Percentiles rank a stretch among this genome's conserved stretches.
Evolutionary conservation across 2,888 invertebrate genomes (phyloP).

Genomic region (Drosophila demipolita): DNA sequence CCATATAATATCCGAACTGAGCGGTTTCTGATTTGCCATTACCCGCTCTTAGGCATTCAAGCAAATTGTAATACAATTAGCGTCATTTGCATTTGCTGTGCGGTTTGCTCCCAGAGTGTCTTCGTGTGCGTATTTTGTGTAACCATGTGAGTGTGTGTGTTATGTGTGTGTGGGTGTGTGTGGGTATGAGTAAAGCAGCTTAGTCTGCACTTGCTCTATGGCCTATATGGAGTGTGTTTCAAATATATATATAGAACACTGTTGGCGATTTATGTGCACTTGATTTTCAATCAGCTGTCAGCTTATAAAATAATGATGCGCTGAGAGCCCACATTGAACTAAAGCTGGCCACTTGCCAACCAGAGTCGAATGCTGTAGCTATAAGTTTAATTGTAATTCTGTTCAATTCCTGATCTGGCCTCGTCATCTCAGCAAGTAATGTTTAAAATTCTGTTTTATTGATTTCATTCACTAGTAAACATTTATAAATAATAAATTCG

Average conservation of each 20-base stretch:
- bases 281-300: constrained; percentile 69
- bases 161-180: constrained; percentile 1
- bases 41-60: constrained; percentile 73
- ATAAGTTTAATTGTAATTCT: neutral
- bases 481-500: neutral
- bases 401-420: neutral
- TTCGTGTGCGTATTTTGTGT: constrained; percentile 2
- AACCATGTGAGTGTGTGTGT: neutral
- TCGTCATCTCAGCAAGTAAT: constrained; percentile 3
- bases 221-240: constrained; percentile 8
- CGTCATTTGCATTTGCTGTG: constrained; percentile 71
- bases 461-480: neutral
- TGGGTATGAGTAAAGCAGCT: constrained; percentile 54
- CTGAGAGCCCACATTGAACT: constrained; percentile 37
- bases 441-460: neutral
- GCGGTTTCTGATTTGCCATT: constrained; percentile 74
- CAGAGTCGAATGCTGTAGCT: neutral
- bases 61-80: constrained; percentile 80
- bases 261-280: constrained; percentile 30
- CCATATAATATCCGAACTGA: constrained; percentile 63
- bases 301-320: constrained; percentile 74
- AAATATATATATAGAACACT: neutral
- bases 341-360: constrained; percentile 22
- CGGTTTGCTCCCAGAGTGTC: constrained; percentile 7
- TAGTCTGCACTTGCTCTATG: constrained; percentile 46